A percentile compares a stretch with the other conserved stretches of the same genome.
These are phyloP conservation scores for Tiaroga cobitis DNA, from an alignment of 2,797 vertebrate genomes.

Conservation along the genomic window DNA sequence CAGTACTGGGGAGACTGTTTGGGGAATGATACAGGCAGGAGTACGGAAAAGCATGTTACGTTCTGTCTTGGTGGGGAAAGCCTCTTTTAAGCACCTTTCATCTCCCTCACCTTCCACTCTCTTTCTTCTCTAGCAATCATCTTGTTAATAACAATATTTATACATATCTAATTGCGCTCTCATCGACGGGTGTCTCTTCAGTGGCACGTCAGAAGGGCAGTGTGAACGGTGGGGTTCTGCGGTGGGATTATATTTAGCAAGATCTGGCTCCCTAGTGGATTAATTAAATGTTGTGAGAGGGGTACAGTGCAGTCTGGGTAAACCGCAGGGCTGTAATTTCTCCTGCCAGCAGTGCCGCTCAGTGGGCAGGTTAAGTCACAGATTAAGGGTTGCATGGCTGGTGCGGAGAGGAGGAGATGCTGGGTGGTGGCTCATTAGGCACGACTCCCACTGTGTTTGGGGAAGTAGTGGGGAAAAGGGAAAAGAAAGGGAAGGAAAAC, in stretches of 20 bases:
- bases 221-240: conserved; percentile 30
- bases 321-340: conserved; percentile 64
- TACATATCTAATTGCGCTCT: conserved; percentile 53
- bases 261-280: conserved; percentile 63
- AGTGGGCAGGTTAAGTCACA: conserved; percentile 67
- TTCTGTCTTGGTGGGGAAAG: neutral
- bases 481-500: conserved; percentile 41
- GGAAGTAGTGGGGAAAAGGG: conserved; percentile 34
- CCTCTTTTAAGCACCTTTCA: conserved; percentile 15
- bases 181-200: conserved; percentile 38
- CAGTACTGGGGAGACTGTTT: conserved; percentile 6
- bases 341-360: conserved; percentile 58
- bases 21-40: conserved; percentile 11
- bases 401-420: conserved; percentile 55
- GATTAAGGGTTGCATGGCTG: conserved; percentile 66
- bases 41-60: neutral
- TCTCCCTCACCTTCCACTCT: conserved; percentile 26
- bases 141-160: conserved; percentile 57
- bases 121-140: conserved; percentile 31
- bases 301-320: conserved; percentile 58
- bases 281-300: conserved; percentile 66
- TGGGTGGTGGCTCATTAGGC: conserved; percentile 65
- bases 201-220: conserved; percentile 30
- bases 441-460: conserved; percentile 56
- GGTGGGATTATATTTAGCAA: conserved; percentile 62